Evolutionary conservation across 2,113 vertebrate genomes (phyloP).

Genomic region (Pipa parva): DNA sequence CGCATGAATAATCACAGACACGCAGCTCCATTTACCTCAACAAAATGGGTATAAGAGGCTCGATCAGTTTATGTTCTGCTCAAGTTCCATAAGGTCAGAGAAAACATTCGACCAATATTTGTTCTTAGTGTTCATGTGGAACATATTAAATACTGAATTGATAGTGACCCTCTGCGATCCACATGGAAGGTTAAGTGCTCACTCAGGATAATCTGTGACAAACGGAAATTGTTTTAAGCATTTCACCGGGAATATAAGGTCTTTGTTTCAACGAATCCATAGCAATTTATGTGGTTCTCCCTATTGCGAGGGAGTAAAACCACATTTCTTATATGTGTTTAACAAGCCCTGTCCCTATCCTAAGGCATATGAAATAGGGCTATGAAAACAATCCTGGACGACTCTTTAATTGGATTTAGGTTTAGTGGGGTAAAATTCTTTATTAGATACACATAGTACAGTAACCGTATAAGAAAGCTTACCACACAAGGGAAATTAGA

Average conservation of each 20-base stretch:
- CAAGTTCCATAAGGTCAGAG: conserved; percentile 1
- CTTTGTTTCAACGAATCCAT: background rate
- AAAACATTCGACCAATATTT: conserved; percentile 3
- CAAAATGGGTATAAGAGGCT: background rate
- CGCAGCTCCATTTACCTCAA: background rate
- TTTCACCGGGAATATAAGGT: background rate
- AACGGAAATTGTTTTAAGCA: background rate
- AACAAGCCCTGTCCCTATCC: too few species aligned
- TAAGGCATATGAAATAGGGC: too few species aligned
- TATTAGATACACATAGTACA: too few species aligned
- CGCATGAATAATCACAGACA: background rate
- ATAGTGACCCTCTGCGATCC: background rate
- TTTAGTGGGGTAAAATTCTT: too few species aligned
- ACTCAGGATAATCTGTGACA: conserved; percentile 15
- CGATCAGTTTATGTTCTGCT: conserved; percentile 1
- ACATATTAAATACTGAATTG: conserved; percentile 6
- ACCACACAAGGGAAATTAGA: too few species aligned
- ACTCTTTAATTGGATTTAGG: too few species aligned
- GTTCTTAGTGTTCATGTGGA: conserved; percentile 4
- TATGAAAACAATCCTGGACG: too few species aligned
- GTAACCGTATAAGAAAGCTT: too few species aligned
- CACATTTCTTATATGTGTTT: too few species aligned
- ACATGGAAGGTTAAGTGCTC: conserved; percentile 7
- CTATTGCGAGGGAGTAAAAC: too few species aligned
- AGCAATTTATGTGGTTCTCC: too few species aligned